Evolutionary conservation across 2,888 invertebrate species (phyloP).

Genomic region (Patella ulyssiponensis): DNA sequence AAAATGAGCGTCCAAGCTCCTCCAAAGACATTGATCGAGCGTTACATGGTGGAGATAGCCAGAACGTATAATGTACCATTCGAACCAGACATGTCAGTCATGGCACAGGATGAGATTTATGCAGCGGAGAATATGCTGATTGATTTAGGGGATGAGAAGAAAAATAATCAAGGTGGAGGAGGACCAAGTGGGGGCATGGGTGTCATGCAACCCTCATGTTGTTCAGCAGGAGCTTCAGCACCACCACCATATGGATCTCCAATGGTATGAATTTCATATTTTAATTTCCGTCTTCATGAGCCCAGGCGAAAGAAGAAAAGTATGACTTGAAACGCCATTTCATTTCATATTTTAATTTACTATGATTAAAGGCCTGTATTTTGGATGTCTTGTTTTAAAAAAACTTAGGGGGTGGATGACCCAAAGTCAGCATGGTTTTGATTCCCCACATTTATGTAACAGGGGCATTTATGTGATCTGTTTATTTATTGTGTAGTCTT

Average conservation of each 20-base stretch:
- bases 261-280: background rate
- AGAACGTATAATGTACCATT: conserved; percentile 95
- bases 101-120: conserved; percentile 63
- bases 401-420: too few species aligned
- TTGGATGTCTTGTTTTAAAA: too few species aligned
- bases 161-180: conserved; percentile 48
- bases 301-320: too few species aligned
- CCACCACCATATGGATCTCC: conserved; percentile 19
- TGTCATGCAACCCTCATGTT: conserved; percentile 31
- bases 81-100: conserved; percentile 85
- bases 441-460: too few species aligned
- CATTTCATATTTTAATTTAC: too few species aligned
- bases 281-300: too few species aligned
- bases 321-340: too few species aligned
- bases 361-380: too few species aligned
- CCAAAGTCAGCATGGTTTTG: too few species aligned
- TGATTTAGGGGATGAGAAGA: conserved; percentile 57
- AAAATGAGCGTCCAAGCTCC: conserved; percentile 81
- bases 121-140: conserved; percentile 62
- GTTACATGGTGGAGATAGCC: conserved; percentile 93
- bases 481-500: too few species aligned
- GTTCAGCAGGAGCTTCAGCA: conserved; percentile 14
- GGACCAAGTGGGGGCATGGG: conserved; percentile 42
- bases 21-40: conserved; percentile 93
- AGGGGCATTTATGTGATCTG: too few species aligned